Evolutionary conservation across 2,113 vertebrate genomes (phyloP), one percentile per base, ranked within the genome.

Genomic region (Acrocephalus arundinaceus): DNA sequence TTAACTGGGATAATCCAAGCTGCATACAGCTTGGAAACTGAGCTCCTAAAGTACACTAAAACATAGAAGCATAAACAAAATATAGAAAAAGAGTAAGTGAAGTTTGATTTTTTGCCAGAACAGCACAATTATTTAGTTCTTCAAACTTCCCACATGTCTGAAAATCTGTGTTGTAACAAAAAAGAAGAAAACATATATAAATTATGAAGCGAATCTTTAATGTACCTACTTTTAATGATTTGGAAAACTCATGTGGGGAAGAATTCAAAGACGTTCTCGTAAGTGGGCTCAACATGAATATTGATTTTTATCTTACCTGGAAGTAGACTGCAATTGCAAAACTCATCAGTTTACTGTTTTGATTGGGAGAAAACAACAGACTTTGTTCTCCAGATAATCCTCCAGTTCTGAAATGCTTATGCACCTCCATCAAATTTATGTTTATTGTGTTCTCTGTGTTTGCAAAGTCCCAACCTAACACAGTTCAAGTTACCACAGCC

Each of bases 151-250:
- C 58, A 41, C 8, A 9, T 59, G 37, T 76, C 43, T 75, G 27
- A 51, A 71, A 57, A 73, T 23, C 23, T 2, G 1, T 39, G 55
- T 65, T 90, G 55, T 41, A 70, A 58, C 30, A 70, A 62, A 77
- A 51, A 28, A 33, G 4, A 66, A 74, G 39, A 78, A 27, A 72
- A 19, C 5, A 52, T 23, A 45, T 11, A 19, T 10, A 82, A 48
- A 45, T 23, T 5, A 57, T 0, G 5, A 68, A 70, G 24, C 7
- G 68, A 51, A 51, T 52, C 9, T 78, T 90, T 22, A 7, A 52
- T 51, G 15, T 17, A 43, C 0, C 0, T 33, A 24, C 35, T 75
- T 67, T 28, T 61, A 9, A 54, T 35, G 31, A 80, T 7, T 0
- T 49, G 43, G 43, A 66, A 55, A 54, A 65, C 33, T 61, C 39